These are phyloP conservation scores for Gymnopithys bicolor DNA, from an alignment of 2,797 vertebrate species.

Conservation along the genomic window DNA sequence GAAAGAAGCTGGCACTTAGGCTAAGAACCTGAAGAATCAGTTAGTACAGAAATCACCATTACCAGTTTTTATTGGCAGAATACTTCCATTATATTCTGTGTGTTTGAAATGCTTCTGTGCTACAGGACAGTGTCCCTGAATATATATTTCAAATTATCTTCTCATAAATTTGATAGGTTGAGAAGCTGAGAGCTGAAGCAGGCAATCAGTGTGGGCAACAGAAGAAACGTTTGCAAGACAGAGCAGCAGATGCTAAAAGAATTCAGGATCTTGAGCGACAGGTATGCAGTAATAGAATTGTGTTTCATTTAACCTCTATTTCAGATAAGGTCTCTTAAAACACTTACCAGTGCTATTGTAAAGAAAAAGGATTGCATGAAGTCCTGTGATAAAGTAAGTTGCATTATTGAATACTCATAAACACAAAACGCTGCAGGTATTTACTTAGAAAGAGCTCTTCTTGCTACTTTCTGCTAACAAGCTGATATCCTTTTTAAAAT, in stretches of 20 bases:
- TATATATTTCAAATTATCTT: not conserved
- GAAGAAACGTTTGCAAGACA: conserved; percentile 83
- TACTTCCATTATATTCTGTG: not conserved
- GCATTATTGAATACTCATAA: not conserved
- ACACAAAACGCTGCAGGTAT: not conserved
- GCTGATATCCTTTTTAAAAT: not conserved
- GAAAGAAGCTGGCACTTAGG: not conserved
- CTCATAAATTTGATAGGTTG: conserved; percentile 75
- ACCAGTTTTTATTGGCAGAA: not conserved
- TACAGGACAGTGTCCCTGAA: not conserved
- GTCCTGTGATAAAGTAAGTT: not conserved
- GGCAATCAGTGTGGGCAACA: conserved; percentile 77
- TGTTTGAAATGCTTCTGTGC: not conserved
- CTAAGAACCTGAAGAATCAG: not conserved
- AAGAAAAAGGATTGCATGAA: not conserved
- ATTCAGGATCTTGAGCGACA: conserved; percentile 90
- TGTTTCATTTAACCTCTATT: not conserved
- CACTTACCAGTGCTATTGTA: not conserved
- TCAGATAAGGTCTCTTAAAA: not conserved
- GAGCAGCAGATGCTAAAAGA: conserved; percentile 82
- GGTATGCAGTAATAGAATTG: conserved; percentile 65
- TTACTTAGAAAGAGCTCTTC: not conserved
- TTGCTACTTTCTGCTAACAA: not conserved
- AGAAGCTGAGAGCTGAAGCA: conserved; percentile 84
- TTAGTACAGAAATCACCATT: not conserved